Conservation (phyloP, 2,797 vertebrate genomes). For the Phylloscopus collybita region DNA sequence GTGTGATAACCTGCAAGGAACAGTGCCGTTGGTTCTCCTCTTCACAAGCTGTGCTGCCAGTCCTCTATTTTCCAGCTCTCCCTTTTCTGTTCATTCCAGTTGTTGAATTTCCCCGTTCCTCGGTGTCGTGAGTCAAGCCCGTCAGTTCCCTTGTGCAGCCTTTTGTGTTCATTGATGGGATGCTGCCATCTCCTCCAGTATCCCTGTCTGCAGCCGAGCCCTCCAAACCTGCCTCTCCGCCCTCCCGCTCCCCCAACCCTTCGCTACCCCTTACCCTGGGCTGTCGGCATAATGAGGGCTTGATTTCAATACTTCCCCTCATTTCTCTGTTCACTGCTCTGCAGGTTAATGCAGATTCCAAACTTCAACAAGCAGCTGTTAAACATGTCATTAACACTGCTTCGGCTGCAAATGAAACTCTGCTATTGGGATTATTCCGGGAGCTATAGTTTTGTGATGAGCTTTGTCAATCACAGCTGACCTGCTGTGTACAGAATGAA, state of each 20-base stretch:
- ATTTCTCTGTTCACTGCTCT: constrained; percentile 83
- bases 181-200: constrained; percentile 36
- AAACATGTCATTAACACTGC: constrained; percentile 89
- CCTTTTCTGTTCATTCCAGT: background rate
- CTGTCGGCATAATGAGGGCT: constrained; percentile 84
- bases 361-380: constrained; percentile 90
- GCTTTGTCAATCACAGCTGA: constrained; percentile 87
- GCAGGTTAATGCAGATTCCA: constrained; percentile 90
- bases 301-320: constrained; percentile 84
- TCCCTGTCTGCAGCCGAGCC: constrained; percentile 59
- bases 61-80: background rate
- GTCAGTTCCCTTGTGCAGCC: background rate
- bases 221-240: background rate
- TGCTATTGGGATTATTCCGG: constrained; percentile 83
- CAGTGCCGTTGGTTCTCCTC: background rate
- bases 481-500: constrained; percentile 87
- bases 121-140: background rate
- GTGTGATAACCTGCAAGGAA: background rate
- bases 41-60: background rate
- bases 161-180: constrained; percentile 56
- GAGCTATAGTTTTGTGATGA: constrained; percentile 85
- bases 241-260: constrained; percentile 13
- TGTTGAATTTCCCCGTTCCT: background rate
- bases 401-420: constrained; percentile 84
- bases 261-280: constrained; percentile 72